Percentiles rank a stretch among this genome's conserved stretches.
These are phyloP conservation scores for Acromyrmex echinatior DNA, from an alignment of 1,140 invertebrate species.

Conservation along the genomic window DNA sequence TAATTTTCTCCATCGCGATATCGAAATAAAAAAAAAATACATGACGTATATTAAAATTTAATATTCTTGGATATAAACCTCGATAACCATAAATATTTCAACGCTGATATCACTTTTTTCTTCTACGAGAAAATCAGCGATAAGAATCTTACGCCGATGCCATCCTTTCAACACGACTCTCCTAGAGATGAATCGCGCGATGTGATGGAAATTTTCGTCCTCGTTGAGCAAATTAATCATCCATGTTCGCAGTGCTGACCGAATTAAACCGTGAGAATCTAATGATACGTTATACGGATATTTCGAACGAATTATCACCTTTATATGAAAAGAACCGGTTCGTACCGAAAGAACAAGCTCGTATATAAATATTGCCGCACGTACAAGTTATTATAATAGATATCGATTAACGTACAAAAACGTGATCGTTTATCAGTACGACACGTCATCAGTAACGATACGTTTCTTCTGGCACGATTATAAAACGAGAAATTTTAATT, in stretches of 20 bases:
- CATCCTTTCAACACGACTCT: slow-evolving; percentile 45
- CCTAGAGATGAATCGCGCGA: slow-evolving; percentile 17
- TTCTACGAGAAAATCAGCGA: background rate
- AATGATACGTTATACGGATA: slow-evolving; percentile 28
- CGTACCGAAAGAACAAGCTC: background rate
- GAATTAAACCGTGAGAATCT: slow-evolving; percentile 8
- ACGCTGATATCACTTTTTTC: slow-evolving; percentile 55
- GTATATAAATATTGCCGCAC: background rate
- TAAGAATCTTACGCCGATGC: slow-evolving; percentile 57
- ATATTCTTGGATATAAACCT: background rate
- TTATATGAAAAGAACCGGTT: slow-evolving; percentile 13
- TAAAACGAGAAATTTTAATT: background rate
- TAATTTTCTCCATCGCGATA: slow-evolving; percentile 1
- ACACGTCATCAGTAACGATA: background rate
- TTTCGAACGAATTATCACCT: slow-evolving; percentile 13
- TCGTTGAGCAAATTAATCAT: slow-evolving; percentile 8
- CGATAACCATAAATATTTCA: background rate
- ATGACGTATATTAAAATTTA: background rate
- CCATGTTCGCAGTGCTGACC: background rate
- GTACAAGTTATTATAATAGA: background rate
- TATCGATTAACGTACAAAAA: slow-evolving; percentile 3
- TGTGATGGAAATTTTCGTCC: background rate
- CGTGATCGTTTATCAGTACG: background rate
- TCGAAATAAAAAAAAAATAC: background rate
- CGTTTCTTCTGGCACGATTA: background rate